Conservation (phyloP, 1,140 invertebrate species). For the Ericerus pela region DNA sequence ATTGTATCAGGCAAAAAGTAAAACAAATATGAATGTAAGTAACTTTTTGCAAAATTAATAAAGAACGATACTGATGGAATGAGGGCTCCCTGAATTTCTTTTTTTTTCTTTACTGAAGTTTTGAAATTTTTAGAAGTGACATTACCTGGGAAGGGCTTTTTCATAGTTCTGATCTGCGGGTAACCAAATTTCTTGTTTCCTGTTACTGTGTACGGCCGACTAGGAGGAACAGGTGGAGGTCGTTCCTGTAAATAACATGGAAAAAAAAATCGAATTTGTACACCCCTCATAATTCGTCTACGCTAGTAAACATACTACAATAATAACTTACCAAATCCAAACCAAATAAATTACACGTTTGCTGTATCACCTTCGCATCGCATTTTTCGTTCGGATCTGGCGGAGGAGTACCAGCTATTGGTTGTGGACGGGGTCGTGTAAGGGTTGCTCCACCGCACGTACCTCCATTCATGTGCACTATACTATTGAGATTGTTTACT, state of each 20-base stretch:
- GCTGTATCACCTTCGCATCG: slow-evolving; percentile 70
- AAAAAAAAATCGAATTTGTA: not conserved
- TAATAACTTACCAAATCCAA: slow-evolving; percentile 56
- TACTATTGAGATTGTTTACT: not conserved
- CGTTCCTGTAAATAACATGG: slow-evolving; percentile 46
- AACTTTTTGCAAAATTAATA: no score
- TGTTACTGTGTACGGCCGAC: slow-evolving; percentile 73
- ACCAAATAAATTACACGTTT: slow-evolving; percentile 77
- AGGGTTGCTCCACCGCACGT: slow-evolving; percentile 24
- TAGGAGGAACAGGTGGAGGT: slow-evolving; percentile 76
- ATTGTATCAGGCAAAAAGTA: no score
- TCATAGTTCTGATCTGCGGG: slow-evolving; percentile 80
- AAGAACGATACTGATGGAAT: no score
- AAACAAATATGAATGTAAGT: no score
- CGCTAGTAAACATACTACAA: not conserved
- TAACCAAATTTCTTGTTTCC: slow-evolving; percentile 85
- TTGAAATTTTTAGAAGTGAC: no score
- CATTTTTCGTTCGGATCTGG: slow-evolving; percentile 52
- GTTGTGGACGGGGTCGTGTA: slow-evolving; percentile 54
- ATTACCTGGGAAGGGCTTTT: slow-evolving; percentile 66
- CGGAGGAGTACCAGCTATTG: slow-evolving; percentile 70
- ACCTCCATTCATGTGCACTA: slow-evolving; percentile 21
- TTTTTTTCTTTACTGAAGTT: no score
- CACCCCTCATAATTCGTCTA: not conserved
- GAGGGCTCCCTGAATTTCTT: no score